phyloP scores from a whole-genome alignment of 2,888 invertebrate genomes.

The Colostygia pectinataria region DNA sequence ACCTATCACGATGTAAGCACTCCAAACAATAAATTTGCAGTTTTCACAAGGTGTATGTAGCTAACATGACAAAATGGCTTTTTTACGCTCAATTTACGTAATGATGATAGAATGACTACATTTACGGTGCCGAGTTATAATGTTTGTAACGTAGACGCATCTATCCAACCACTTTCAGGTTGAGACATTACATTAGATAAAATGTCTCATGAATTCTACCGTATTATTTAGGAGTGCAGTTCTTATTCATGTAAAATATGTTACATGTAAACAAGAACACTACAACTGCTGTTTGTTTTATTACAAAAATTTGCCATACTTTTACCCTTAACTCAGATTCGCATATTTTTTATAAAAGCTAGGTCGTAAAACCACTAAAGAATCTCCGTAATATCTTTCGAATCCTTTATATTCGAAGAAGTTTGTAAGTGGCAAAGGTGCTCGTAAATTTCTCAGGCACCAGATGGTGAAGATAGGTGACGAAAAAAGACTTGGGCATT shows the following conservation, averaged over 20 bases:
- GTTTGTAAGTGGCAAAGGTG: slow-evolving; percentile 47
- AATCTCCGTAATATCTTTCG: slow-evolving; percentile 28
- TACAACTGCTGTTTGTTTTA: too few species aligned
- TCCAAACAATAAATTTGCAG: slow-evolving; percentile 26
- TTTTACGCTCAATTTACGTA: slow-evolving; percentile 36
- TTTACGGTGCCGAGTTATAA: slow-evolving; percentile 25
- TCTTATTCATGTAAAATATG: neutral
- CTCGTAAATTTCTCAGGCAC: slow-evolving; percentile 46
- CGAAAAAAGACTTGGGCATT: slow-evolving; percentile 39
- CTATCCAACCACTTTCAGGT: slow-evolving; percentile 5
- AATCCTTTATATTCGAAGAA: slow-evolving; percentile 34
- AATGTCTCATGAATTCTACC: neutral
- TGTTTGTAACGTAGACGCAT: slow-evolving; percentile 24
- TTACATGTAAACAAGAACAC: neutral
- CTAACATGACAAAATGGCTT: slow-evolving; percentile 31
- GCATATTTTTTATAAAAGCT: neutral
- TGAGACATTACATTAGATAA: slow-evolving; percentile 7
- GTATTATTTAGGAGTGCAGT: neutral
- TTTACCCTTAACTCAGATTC: neutral
- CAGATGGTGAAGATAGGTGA: slow-evolving; percentile 57
- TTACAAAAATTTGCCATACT: too few species aligned
- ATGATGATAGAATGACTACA: slow-evolving; percentile 36
- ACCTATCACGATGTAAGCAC: slow-evolving; percentile 14
- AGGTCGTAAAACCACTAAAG: slow-evolving; percentile 7
- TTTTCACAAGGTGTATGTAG: slow-evolving; percentile 19